Percentiles rank a stretch among this genome's conserved stretches.
Evolutionary conservation across 2,888 invertebrate genomes (phyloP).

Genomic region (Papilio gigon): DNA sequence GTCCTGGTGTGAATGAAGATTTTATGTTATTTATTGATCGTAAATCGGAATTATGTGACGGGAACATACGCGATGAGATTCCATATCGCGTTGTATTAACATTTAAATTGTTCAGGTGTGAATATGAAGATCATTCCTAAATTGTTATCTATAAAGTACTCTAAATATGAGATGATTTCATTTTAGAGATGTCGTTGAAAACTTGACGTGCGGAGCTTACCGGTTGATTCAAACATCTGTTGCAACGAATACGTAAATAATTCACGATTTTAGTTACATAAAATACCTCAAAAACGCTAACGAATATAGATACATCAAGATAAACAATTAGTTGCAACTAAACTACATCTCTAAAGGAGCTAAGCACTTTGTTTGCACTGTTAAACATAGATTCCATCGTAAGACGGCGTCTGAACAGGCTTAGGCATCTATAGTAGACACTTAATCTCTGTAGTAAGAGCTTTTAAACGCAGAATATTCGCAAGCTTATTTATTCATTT

Average conservation of each 20-base stretch:
- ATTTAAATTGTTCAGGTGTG: constrained; percentile 64
- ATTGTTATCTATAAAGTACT: constrained; percentile 43
- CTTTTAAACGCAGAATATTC: too few species aligned
- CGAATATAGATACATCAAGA: too few species aligned
- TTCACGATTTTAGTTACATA: background rate
- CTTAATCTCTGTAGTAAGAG: too few species aligned
- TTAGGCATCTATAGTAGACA: background rate
- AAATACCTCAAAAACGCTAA: background rate
- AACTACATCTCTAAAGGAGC: background rate
- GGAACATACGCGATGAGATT: constrained; percentile 65
- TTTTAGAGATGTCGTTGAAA: constrained; percentile 41
- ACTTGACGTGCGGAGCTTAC: constrained; percentile 13
- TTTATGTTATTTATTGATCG: constrained; percentile 60
- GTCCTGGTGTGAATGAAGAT: constrained; percentile 57
- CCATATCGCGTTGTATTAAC: constrained; percentile 64
- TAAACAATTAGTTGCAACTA: background rate
- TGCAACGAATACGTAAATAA: background rate
- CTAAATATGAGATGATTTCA: constrained; percentile 16
- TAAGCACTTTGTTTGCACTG: background rate
- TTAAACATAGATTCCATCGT: background rate
- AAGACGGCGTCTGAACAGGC: background rate
- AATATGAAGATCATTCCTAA: constrained; percentile 56
- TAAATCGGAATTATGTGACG: constrained; percentile 66
- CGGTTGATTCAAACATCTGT: constrained; percentile 38
- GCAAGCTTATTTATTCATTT: too few species aligned